A percentile compares a stretch with the other conserved stretches of the same genome.
Conservation (phyloP, 2,888 invertebrate species). For the Pachycephus smyrnensis region DNA sequence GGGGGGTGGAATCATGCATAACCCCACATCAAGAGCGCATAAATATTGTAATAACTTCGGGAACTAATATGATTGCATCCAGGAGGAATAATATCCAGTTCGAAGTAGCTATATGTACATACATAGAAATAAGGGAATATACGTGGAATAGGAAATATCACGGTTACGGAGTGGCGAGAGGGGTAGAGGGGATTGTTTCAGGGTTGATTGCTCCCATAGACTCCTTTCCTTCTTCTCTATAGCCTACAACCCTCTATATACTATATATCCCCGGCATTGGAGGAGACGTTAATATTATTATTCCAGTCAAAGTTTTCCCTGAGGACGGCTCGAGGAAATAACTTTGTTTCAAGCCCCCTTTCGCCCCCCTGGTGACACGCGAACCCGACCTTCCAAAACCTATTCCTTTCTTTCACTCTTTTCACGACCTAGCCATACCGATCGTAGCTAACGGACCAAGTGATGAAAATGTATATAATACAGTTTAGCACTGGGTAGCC, state of each 20-base stretch:
- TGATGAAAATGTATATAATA: no score
- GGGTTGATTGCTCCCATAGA: conserved; percentile 3
- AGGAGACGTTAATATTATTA: conserved; percentile 17
- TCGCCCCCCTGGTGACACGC: background rate
- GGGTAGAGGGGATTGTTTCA: background rate
- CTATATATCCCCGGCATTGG: background rate
- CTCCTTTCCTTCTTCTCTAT: no score
- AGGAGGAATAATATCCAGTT: conserved; percentile 45
- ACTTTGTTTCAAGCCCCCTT: background rate
- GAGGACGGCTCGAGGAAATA: background rate
- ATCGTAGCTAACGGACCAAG: no score
- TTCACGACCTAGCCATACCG: no score
- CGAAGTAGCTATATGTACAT: conserved; percentile 23
- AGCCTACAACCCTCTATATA: no score
- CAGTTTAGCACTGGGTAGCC: no score
- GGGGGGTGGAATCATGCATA: conserved; percentile 34
- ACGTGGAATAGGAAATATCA: conserved; percentile 39
- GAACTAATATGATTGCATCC: conserved; percentile 57
- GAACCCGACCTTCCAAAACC: background rate
- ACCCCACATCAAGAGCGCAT: conserved; percentile 35
- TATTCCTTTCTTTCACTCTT: no score
- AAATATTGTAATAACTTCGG: conserved; percentile 58
- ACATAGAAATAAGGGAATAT: conserved; percentile 11
- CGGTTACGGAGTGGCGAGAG: background rate
- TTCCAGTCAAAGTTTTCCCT: conserved; percentile 17